Base-by-base conservation (phyloP, 2,113 vertebrate species). In the Pitta sordida region DNA sequence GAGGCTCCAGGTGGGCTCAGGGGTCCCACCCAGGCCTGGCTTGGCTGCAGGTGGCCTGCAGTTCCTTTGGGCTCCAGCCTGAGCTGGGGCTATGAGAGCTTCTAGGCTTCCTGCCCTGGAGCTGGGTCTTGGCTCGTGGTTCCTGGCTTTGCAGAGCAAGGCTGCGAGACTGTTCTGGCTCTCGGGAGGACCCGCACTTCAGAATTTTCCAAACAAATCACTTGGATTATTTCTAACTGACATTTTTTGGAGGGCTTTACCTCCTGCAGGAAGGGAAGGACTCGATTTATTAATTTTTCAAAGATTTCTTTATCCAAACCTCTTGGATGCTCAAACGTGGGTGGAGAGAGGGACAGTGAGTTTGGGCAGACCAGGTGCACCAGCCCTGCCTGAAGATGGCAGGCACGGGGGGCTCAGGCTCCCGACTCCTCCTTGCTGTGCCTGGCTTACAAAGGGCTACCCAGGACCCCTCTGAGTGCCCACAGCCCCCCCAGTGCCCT, bases 161-260 rank as follows among this genome's bases (percentile, higher is more conserved):
- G 78, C 62, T 0, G 1, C 82, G 70, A 94, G 87, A 55, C 71
- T 0, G 6, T 86, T 78, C 67, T 80, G 83, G 90, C 88, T 91
- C 93, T 88, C 0, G 0, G 60, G 64, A 90, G 82, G 83, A 94
- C 71, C 79, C 23, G 34, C 2, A 18, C 83, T 91, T 77, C 83
- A 63, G 69, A 63, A 83, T 91, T 95, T 96, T 96, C 92, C 90
- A 94, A 88, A 93, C 85, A 95, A 90, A 91, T 95, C 86, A 91
- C 60, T 91, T 36, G 63, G 92, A 86, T 93, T 83, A 77, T 93
- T 94, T 91, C 71, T 93, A 93, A 67, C 88, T 90, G 92, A 95
- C 71, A 18, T 91, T 80, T 95, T 77, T 90, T 93, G 73, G 90
- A 88, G 73, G 36, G 15, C 5, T 86, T 94, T 94, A 88, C 59